phyloP scores from a whole-genome alignment of 2,113 vertebrate genomes.

The Anthoscopus minutus region DNA sequence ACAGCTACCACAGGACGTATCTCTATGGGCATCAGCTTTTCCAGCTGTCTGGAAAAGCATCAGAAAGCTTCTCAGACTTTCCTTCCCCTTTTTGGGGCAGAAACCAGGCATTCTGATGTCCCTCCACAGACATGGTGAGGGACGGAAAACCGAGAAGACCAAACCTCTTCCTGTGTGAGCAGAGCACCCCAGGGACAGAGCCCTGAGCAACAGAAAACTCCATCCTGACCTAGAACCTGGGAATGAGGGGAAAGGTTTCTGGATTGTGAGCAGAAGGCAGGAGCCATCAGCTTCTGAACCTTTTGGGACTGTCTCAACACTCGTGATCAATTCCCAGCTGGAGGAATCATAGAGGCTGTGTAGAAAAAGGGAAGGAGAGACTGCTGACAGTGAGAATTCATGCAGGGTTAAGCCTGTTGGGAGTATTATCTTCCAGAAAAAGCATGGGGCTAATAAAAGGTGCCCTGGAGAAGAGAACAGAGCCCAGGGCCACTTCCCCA shows the following conservation, averaged over 20 bases:
- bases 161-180: neutral
- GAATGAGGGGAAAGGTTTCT: neutral
- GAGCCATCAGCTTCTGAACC: fast-evolving
- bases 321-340: neutral
- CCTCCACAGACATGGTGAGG: neutral
- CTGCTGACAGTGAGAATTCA: neutral
- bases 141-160: neutral
- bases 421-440: neutral
- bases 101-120: neutral
- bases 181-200: neutral
- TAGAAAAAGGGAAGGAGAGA: neutral
- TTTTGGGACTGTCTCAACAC: neutral
- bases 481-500: neutral
- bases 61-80: neutral
- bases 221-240: neutral
- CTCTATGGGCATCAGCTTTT: neutral
- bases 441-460: neutral
- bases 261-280: neutral
- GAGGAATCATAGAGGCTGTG: neutral
- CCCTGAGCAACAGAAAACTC: neutral
- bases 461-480: neutral
- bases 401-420: neutral
- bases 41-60: neutral
- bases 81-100: neutral
- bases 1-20: neutral